phyloP scores from a whole-genome alignment of 2,113 vertebrate genomes.

The Myrmecophaga tridactyla region DNA sequence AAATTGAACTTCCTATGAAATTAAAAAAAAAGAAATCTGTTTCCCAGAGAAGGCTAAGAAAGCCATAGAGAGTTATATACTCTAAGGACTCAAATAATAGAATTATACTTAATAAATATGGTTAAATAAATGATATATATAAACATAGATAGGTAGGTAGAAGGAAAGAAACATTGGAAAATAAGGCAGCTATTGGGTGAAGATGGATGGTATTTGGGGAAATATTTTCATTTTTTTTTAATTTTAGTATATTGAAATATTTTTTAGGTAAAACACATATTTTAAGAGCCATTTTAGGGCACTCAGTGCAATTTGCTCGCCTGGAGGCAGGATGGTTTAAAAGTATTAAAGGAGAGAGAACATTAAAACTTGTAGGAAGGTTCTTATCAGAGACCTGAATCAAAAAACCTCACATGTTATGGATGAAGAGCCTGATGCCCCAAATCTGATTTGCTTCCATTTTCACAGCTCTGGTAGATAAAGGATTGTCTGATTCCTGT shows the following conservation, averaged over 20 bases:
- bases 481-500: background rate
- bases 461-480: background rate
- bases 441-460: background rate
- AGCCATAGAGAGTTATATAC: background rate
- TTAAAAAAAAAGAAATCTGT: constrained; percentile 27
- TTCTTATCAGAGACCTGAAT: background rate
- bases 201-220: background rate
- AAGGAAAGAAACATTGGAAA: background rate
- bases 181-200: background rate
- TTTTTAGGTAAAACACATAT: constrained; percentile 8
- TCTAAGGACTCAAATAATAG: background rate
- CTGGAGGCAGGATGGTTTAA: background rate
- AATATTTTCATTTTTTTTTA: background rate
- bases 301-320: background rate
- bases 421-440: background rate
- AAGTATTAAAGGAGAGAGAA: background rate
- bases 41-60: background rate
- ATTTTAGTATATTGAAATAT: constrained; percentile 33
- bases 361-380: background rate
- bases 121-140: background rate
- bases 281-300: background rate
- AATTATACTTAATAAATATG: background rate
- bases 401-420: background rate
- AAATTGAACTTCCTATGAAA: constrained; percentile 17
- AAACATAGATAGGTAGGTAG: background rate